Base-by-base conservation (phyloP, 1,140 invertebrate species). In the Euura saliciscinereae region DNA sequence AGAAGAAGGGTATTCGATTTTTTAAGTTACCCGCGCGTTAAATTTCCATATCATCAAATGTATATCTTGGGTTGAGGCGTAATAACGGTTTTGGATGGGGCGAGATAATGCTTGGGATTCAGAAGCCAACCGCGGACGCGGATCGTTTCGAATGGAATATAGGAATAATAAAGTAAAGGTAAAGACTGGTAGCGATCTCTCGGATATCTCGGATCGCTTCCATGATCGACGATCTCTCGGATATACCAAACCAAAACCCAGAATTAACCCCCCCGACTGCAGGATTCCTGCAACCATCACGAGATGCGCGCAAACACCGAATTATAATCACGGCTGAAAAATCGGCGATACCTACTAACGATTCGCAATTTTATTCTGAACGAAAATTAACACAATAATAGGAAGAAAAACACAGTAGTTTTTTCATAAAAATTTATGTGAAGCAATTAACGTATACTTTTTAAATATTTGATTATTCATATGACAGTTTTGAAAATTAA, bases 141-240 rank as follows among this genome's bases (percentile, higher is more conserved):
- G 13, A 6, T 6, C 51, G 51, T 11, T 59, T n/a, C 10, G 13
- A 59, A 59, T 59, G 51, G 51, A 3, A 77, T 79, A 71, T 45
- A 73, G 70, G 79, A 78, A 74, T 79, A 79, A 81, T 72, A 76
- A 80, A 80, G 76, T 77, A 74, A 74, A 74, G 76, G 45, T 80
- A 83, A 86, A 86, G 84, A 86, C 85, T 83, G 81, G 85, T 86
- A 86, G 85, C 84, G 74, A 73, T 74, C 51, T n/a, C 13, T 59
- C 51, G 51, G 13, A 59, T 59, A 51, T 51, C 10, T 28, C 28
- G 28, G 28, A 6, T 59, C 51, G 10, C 5, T 8, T n/a, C 3
- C 8, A 59, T 59, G 79, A 77, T 77, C 78, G 68, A 75, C 72
- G 81, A 77, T 77, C 81, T 79, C 73, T 76, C 75, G 51, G 51